These are phyloP conservation scores for Platygyra sinensis DNA, from an alignment of 64 coral and sea anemone species.

Conservation along the genomic window DNA sequence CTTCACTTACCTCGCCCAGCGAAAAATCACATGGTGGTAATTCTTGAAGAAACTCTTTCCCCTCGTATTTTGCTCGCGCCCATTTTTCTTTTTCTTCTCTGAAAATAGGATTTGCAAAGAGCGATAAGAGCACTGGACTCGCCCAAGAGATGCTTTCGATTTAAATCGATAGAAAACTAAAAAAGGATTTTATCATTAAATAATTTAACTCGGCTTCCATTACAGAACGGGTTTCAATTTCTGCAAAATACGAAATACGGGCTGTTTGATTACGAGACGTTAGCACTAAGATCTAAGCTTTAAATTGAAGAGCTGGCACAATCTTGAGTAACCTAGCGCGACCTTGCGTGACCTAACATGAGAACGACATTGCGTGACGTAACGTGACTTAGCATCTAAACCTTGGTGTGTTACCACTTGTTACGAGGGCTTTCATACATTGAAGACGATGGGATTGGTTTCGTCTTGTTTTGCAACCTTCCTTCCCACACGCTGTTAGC, in stretches of 20 bases:
- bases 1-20: slow-evolving; percentile 78
- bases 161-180: too few relatives aligned
- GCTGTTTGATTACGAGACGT: too few relatives aligned
- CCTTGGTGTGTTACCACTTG: too few relatives aligned
- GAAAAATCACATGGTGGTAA: slow-evolving; percentile 79
- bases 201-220: too few relatives aligned
- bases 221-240: too few relatives aligned
- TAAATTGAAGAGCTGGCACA: too few relatives aligned
- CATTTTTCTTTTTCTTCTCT: slow-evolving; percentile 97
- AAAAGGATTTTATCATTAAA: too few relatives aligned
- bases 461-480: slow-evolving; percentile 44
- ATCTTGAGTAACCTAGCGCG: too few relatives aligned
- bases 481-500: slow-evolving; percentile 97
- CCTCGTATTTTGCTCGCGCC: slow-evolving; percentile 83
- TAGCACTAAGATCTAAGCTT: too few relatives aligned
- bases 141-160: too few relatives aligned
- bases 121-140: too few relatives aligned
- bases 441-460: slow-evolving; percentile 62
- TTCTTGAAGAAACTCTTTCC: slow-evolving; percentile 73
- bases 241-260: too few relatives aligned
- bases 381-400: not conserved
- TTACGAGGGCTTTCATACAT: slow-evolving; percentile 25
- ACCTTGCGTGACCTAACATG: not conserved
- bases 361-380: not conserved
- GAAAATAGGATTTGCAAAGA: not conserved